Evolutionary conservation across 2,113 vertebrate genomes (phyloP), one percentile per base, ranked within the genome.

Genomic region (Erinaceus europaeus): DNA sequence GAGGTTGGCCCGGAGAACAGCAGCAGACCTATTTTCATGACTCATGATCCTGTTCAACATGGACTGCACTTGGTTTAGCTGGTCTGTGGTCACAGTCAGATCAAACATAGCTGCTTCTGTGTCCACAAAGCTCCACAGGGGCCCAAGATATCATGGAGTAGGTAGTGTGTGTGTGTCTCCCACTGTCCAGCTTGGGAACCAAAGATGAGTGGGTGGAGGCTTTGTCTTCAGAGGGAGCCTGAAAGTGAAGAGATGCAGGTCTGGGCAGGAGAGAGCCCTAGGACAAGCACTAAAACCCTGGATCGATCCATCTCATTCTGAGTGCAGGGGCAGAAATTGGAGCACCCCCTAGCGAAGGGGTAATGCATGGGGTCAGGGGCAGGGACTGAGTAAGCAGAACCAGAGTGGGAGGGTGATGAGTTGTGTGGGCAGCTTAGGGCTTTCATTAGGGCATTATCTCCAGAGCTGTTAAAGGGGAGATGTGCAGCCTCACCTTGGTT

Each of bases 361-460:
- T 48, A 55, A 50, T 64, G 9, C 2, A 8, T 11, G 62, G 81
- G 61, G 48, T 44, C n/a, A n/a, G n/a, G 55, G 55, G 64, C 62
- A 29, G 40, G 40, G 42, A 11, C n/a, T 79, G 59, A 76, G 78
- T 83, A 90, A 94, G 84, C 71, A 81, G 82, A 88, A 65, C 29
- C 48, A 82, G 86, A 42, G 42, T 93, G 91, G 85, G 94, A 84
- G 75, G 89, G 57, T 48, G 73, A 89, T 68, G 78, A 94, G 89
- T 69, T 67, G 52, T 36, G 44, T 55, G 71, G 92, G 73, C 44
- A 81, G 81, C 38, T 29, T 65, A 87, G 65, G 77, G 78, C 87
- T 38, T 61, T 95, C 87, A 91, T 95, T 91, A 96, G 78, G 57
- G 44, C 44, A 46, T 94, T 88, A 92, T 96, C 93, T 92, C 40